Evolutionary conservation across 2,113 vertebrate species (phyloP), one percentile per base, ranked within the genome.

Genomic region (Xiphophorus couchianus): DNA sequence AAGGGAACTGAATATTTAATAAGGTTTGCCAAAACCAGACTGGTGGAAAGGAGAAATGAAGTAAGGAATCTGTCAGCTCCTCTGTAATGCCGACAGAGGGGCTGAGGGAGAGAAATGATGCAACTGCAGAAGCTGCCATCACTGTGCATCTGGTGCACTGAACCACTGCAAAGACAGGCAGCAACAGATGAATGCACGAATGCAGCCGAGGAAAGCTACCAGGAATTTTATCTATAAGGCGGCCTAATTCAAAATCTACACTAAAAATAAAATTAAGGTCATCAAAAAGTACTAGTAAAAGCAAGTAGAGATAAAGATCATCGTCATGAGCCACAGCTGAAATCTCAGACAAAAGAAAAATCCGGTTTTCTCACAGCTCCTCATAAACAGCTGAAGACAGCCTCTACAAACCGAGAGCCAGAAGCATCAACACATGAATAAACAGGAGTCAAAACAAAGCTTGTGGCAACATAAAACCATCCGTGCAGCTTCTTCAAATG

Each of bases 381-480:
- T n/a, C 4, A 22, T 71, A 73, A 81, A 86, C 61, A 37, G 51
- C 54, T 9, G 37, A 73, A 79, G 70, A 66, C 54, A 58, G 71
- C 31, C 68, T 78, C 69, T 78, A 51, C 77, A 35, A 78, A 71
- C 60, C 0, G 54, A 85, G 73, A 81, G 83, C 86, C 83, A 65
- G 81, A 69, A 84, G 81, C 86, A 76, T 85, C 76, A 88, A 85
- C 76, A 84, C 69, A 84, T 78, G 70, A 90, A 88, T 79, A 84
- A 87, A 75, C 54, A 74, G 19, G 0, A 80, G 80, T 84, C 82
- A 86, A 83, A 89, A 90, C 80, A 88, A 86, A 82, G 64, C 77
- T 77, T 11, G 69, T 48, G 42, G 85, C 74, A 75, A 86, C 81
- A 54, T 73, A 54, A 77, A 58, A 65, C 79, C 77, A 71, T 58